Percentiles rank a stretch among this genome's conserved stretches.
Evolutionary conservation across 2,888 invertebrate genomes (phyloP).

Genomic region (Tanypteryx hageni): DNA sequence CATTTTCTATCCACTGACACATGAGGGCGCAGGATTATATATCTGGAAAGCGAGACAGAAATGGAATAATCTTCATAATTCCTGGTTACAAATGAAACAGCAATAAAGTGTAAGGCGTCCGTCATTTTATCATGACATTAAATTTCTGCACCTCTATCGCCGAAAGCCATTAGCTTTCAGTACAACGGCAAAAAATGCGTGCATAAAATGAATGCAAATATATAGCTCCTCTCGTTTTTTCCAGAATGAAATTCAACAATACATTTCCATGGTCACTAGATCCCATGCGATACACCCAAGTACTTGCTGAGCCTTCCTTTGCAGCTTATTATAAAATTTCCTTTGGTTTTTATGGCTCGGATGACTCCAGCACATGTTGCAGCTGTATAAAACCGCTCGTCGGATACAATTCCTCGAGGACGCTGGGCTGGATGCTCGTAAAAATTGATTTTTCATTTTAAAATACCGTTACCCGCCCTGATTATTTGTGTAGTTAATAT

Average conservation of each 20-base stretch:
- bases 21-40: too few species aligned
- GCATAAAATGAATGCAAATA: neutral
- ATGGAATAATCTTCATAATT: too few species aligned
- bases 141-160: too few species aligned
- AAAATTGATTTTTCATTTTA: constrained; percentile 59
- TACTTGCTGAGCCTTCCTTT: neutral
- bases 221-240: neutral
- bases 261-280: neutral
- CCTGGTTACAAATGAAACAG: too few species aligned
- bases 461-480: constrained; percentile 51
- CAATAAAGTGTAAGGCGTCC: too few species aligned
- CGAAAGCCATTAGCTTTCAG: neutral
- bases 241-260: neutral
- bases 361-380: constrained; percentile 33
- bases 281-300: neutral
- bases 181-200: neutral
- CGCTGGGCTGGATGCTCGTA: constrained; percentile 24
- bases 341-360: constrained; percentile 14
- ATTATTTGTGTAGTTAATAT: constrained; percentile 55
- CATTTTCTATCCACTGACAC: too few species aligned
- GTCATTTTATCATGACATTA: too few species aligned
- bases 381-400: constrained; percentile 1
- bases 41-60: too few species aligned
- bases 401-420: neutral
- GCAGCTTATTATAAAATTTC: neutral